These are phyloP conservation scores for Rostratula benghalensis DNA, from an alignment of 2,113 vertebrate genomes.

Conservation along the genomic window DNA sequence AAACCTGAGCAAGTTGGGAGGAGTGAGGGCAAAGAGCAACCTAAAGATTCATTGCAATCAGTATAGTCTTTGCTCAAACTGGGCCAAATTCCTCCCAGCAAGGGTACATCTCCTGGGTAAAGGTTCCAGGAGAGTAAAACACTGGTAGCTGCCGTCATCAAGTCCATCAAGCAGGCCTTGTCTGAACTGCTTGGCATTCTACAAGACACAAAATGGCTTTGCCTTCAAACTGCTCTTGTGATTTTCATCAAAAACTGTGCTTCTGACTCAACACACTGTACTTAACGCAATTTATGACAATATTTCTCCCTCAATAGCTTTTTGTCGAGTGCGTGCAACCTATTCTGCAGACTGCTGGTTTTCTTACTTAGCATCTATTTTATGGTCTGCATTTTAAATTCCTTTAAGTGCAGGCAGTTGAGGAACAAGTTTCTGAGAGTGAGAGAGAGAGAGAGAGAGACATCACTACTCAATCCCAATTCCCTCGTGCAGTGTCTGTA, in stretches of 20 bases:
- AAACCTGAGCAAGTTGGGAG: background rate
- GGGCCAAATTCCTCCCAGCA: background rate
- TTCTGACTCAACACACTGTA: background rate
- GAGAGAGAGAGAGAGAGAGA: background rate
- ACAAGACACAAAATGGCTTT: background rate
- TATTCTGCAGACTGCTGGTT: conserved; percentile 58
- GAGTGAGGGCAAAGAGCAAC: background rate
- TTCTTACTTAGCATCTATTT: conserved; percentile 56
- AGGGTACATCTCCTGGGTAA: background rate
- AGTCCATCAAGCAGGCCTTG: background rate
- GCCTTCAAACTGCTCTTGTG: background rate
- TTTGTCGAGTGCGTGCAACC: conserved; percentile 27
- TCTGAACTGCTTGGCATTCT: background rate
- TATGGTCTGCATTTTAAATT: conserved; percentile 58
- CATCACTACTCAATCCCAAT: conserved; percentile 18
- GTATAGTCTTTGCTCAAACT: background rate
- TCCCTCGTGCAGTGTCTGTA: conserved; percentile 17
- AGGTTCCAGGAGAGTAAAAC: background rate
- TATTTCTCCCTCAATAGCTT: conserved; percentile 58
- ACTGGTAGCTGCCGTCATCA: background rate
- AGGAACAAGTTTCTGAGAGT: conserved; percentile 19
- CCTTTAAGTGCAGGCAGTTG: conserved; percentile 59
- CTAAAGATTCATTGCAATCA: background rate
- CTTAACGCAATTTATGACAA: conserved; percentile 52
- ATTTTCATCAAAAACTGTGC: background rate